Evolutionary conservation across 2,888 invertebrate species (phyloP).

Genomic region (Ganaspis brasiliensis): DNA sequence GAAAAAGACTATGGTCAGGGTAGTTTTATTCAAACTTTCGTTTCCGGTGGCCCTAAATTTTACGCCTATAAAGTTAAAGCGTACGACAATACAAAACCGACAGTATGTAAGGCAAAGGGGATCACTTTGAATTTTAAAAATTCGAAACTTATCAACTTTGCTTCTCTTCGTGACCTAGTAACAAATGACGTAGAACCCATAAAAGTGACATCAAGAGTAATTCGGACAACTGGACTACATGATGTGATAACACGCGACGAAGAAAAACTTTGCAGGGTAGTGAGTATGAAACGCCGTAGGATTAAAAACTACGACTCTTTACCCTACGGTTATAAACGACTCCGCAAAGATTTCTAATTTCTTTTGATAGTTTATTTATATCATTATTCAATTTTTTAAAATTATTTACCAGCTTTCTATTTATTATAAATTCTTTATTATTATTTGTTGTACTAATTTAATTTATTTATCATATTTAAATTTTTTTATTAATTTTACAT

Average conservation of each 20-base stretch:
- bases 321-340: constrained; percentile 33
- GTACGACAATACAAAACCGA: background rate
- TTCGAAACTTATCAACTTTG: constrained; percentile 14
- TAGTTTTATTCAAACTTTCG: constrained; percentile 43
- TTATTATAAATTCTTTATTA: too few relatives aligned
- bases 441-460: too few relatives aligned
- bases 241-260: background rate
- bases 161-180: background rate
- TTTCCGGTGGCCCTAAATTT: constrained; percentile 46
- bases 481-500: too few relatives aligned
- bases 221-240: background rate
- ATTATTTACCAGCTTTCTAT: too few relatives aligned
- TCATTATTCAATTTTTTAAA: too few relatives aligned
- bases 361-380: too few relatives aligned
- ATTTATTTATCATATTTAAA: too few relatives aligned
- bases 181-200: background rate
- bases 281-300: too few relatives aligned
- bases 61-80: constrained; percentile 43
- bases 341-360: too few relatives aligned
- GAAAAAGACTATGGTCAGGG: background rate
- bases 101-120: constrained; percentile 49
- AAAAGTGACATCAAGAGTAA: background rate
- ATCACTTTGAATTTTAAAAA: constrained; percentile 46
- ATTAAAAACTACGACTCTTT: constrained; percentile 21
- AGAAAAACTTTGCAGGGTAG: background rate